Percentiles rank a stretch among this genome's conserved stretches.
phyloP scores from a whole-genome alignment of 2,113 vertebrate genomes.

The Tragelaphus strepsiceros region DNA sequence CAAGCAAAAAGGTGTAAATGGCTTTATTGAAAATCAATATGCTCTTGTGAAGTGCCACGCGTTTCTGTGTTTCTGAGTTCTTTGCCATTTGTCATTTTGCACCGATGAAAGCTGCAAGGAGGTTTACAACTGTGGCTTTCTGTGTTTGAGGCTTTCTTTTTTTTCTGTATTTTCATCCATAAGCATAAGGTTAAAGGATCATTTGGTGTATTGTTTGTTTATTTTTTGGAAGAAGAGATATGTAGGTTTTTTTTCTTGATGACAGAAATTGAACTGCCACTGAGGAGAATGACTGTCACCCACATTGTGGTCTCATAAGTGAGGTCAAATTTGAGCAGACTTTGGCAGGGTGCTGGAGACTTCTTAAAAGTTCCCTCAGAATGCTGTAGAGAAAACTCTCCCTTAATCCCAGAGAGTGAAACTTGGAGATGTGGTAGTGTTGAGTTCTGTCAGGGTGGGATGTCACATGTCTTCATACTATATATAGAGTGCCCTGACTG shows the following conservation, averaged over 20 bases:
- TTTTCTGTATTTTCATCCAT: not conserved
- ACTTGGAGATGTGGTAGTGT: not conserved
- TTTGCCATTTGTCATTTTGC: constrained; percentile 44
- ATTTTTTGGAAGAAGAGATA: constrained; percentile 10
- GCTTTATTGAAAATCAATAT: constrained; percentile 80
- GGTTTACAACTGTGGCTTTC: constrained; percentile 25
- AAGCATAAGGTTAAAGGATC: not conserved
- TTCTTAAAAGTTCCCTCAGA: not conserved
- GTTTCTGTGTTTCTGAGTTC: constrained; percentile 65
- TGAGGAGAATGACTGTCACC: not conserved
- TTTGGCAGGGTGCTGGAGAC: not conserved
- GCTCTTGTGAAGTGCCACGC: constrained; percentile 70
- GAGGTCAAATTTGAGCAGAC: not conserved
- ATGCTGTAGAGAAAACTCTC: not conserved
- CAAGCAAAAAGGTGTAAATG: constrained; percentile 72
- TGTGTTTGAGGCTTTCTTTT: not conserved
- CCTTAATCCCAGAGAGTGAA: not conserved
- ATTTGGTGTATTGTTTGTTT: constrained; percentile 20
- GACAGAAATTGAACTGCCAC: not conserved
- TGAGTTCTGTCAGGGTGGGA: not conserved
- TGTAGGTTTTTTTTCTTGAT: not conserved
- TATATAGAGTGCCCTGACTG: not conserved
- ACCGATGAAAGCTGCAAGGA: not conserved
- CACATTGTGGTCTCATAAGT: not conserved
- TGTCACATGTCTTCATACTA: not conserved